Evolutionary conservation across 2,888 invertebrate species (phyloP), one percentile per base, ranked within the genome.

Genomic region (Chymomyza amoena): DNA sequence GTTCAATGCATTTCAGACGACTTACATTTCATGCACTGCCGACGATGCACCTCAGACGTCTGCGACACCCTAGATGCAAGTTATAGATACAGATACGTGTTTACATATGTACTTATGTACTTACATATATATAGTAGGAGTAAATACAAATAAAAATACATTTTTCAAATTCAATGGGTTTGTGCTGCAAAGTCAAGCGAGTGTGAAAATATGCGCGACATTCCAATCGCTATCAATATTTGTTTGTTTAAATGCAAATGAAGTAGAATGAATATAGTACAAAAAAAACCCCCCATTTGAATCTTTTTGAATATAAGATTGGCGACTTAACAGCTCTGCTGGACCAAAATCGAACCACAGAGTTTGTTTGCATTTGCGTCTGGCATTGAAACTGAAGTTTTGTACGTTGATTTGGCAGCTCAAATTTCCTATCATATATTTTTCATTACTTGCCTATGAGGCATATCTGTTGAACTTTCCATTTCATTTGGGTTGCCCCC

Each of bases 61-160:
- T 18, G n/a, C 52, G 52, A 16, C 15, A n/a, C 5, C 13, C 39
- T 45, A 45, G 39, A 45, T 45, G 13, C 39, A 45, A 45, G 39
- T 45, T 45, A 45, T 25, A 25, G 25, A 25, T n/a, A n/a, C 10
- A 39, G 39, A 39, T 45, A 45, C 39, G 13, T 10, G 6, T 9
- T 2, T 32, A 45, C 39, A 13, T 45, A 45, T 13, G 39, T 9
- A 32, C 32, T 7, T 32, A 32, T 9, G 32, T 32, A 32, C 32
- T n/a, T n/a, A 28, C 28, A 6, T 28, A 28, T 6, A 4, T 28
- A 28, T 28, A 28, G 28, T 4, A 28, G 4, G 32, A 32, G 32
- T 32, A 32, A 32, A 6, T 32, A 45, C 80, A 83, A 83, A 83
- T 87, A 87, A 87, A 83, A 87, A 83, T 85, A 86, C 81, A 85